A percentile compares a stretch with the other conserved stretches of the same genome.
Evolutionary conservation across 1,140 invertebrate genomes (phyloP).

Genomic region (Pseudomyrmex cubaensis): DNA sequence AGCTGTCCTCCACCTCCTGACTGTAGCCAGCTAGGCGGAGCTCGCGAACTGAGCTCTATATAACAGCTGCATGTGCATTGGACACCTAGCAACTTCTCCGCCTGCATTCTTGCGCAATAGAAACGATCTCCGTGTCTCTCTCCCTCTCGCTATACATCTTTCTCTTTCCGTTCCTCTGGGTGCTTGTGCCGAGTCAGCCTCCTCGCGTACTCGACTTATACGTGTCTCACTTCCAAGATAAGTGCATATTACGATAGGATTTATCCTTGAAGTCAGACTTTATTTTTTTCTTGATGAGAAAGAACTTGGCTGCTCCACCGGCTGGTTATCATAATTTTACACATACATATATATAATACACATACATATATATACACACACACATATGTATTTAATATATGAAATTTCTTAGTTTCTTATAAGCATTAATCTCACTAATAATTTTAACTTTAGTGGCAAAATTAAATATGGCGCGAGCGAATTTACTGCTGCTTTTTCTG

Average conservation of each 20-base stretch:
- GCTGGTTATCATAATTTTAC: neutral
- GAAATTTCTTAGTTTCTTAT: neutral
- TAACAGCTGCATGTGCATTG: slow-evolving; percentile 73
- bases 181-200: neutral
- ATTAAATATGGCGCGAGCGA: neutral
- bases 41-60: slow-evolving; percentile 67
- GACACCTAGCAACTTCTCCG: slow-evolving; percentile 64
- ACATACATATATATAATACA: too few relatives aligned
- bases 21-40: slow-evolving; percentile 78
- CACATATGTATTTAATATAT: too few relatives aligned
- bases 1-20: slow-evolving; percentile 65
- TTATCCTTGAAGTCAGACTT: slow-evolving; percentile 32
- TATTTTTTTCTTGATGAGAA: slow-evolving; percentile 14
- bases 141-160: slow-evolving; percentile 5
- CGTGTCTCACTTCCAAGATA: slow-evolving; percentile 14
- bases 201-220: neutral
- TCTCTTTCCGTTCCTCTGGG: slow-evolving; percentile 11
- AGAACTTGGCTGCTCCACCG: neutral
- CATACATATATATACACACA: too few relatives aligned
- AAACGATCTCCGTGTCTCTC: slow-evolving; percentile 54
- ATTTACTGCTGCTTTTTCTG: neutral
- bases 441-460: neutral
- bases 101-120: slow-evolving; percentile 71
- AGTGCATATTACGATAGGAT: neutral
- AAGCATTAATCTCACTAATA: neutral